A percentile compares a stretch with the other conserved stretches of the same genome.
Conservation (phyloP, 2,113 vertebrate genomes). For the Calonectris borealis region DNA sequence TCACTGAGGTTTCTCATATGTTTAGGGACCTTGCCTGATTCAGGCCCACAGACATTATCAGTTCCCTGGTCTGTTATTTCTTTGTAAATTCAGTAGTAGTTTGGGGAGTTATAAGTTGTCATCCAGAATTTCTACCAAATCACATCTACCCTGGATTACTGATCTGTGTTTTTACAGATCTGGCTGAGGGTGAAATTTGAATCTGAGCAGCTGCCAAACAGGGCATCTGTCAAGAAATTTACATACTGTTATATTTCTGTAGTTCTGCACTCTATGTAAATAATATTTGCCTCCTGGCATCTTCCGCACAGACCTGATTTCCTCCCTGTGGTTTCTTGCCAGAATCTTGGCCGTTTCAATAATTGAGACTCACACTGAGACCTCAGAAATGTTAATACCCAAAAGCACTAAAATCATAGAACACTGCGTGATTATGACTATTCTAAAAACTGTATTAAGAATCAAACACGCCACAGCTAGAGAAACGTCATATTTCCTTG, state of each 20-base stretch:
- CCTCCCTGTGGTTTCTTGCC: conserved; percentile 66
- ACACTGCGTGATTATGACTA: background rate
- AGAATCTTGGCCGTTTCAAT: conserved; percentile 62
- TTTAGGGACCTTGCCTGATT: background rate
- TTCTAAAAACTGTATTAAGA: background rate
- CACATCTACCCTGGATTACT: conserved; percentile 32
- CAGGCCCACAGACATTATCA: background rate
- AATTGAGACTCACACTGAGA: conserved; percentile 51
- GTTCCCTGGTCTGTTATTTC: background rate
- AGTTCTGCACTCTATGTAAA: conserved; percentile 58
- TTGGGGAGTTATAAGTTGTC: conserved; percentile 2
- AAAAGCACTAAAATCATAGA: conserved; percentile 36
- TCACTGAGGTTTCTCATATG: background rate
- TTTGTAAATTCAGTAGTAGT: background rate
- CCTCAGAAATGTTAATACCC: conserved; percentile 62
- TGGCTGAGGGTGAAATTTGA: conserved; percentile 47
- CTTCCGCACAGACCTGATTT: conserved; percentile 51
- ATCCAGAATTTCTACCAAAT: conserved; percentile 45
- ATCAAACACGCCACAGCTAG: background rate
- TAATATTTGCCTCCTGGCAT: conserved; percentile 67
- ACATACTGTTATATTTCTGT: conserved; percentile 63
- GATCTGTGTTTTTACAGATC: conserved; percentile 50
- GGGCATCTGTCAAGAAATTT: conserved; percentile 68
- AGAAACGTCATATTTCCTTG: background rate
- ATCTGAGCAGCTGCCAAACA: conserved; percentile 60